Evolutionary conservation across 2,888 invertebrate species (phyloP).

Genomic region (Rugalucina vietnamica): DNA sequence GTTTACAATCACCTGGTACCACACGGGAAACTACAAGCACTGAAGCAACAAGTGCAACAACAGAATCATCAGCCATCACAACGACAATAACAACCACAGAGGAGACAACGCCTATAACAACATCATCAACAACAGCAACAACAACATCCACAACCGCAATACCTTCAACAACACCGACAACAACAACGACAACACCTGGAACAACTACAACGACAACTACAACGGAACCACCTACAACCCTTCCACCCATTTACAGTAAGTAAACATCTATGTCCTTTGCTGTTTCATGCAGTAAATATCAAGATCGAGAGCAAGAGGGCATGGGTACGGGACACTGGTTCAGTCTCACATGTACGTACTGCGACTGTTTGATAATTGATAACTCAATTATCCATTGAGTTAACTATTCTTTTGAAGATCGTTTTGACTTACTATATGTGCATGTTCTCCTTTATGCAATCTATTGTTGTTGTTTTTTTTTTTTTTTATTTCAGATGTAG

Average conservation of each 20-base stretch:
- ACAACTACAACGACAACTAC: background rate
- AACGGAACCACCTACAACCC: background rate
- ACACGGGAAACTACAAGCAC: background rate
- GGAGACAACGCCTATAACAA: background rate
- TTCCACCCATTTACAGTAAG: background rate
- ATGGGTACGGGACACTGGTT: too few relatives aligned
- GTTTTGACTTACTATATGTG: too few relatives aligned
- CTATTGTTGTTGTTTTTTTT: too few relatives aligned
- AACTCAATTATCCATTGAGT: too few relatives aligned
- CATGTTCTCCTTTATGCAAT: too few relatives aligned
- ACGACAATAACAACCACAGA: background rate
- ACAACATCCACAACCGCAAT: background rate
- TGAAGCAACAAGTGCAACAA: background rate
- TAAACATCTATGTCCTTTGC: too few relatives aligned
- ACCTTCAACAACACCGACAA: background rate
- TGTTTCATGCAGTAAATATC: too few relatives aligned
- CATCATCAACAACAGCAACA: background rate
- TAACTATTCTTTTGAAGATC: too few relatives aligned
- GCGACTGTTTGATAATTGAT: too few relatives aligned
- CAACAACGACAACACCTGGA: background rate
- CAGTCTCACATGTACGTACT: too few relatives aligned
- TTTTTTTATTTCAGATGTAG: conserved; percentile 48
- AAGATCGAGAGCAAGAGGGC: too few relatives aligned
- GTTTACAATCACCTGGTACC: background rate
- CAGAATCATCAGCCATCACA: background rate